Conservation (phyloP, 2,888 invertebrate genomes). For the Listrodromus nycthemerus region DNA sequence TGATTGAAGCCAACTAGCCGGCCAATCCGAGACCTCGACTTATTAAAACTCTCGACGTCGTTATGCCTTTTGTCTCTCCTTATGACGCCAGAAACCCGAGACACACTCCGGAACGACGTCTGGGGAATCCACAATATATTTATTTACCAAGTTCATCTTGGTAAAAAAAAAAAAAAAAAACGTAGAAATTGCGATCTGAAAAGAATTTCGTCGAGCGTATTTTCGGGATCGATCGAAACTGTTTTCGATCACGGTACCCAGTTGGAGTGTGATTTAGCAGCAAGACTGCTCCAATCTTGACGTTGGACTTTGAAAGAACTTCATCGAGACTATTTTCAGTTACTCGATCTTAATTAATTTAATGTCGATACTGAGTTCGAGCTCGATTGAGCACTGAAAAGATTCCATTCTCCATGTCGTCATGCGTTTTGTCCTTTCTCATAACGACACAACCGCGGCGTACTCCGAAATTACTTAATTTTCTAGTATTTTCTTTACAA, state of each 20-base stretch:
- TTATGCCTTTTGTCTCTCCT: slow-evolving; percentile 82
- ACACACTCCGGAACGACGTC: slow-evolving; percentile 38
- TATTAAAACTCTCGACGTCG: slow-evolving; percentile 82
- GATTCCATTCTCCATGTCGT: slow-evolving; percentile 75
- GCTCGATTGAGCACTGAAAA: too few species aligned
- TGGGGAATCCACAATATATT: slow-evolving; percentile 16
- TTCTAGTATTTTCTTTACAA: not conserved
- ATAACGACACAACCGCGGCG: slow-evolving; percentile 68
- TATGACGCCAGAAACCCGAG: slow-evolving; percentile 71
- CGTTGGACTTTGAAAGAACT: too few species aligned
- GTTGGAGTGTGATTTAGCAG: too few species aligned
- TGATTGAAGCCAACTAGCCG: slow-evolving; percentile 83
- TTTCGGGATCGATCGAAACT: not conserved
- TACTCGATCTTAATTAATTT: too few species aligned
- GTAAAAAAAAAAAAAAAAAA: too few species aligned
- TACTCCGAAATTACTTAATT: slow-evolving; percentile 34
- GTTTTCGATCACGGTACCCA: too few species aligned
- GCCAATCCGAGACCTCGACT: slow-evolving; percentile 80
- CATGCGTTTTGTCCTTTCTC: slow-evolving; percentile 82
- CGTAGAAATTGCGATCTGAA: not conserved
- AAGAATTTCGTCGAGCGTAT: not conserved
- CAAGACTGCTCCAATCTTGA: too few species aligned
- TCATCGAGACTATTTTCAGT: not conserved
- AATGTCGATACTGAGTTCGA: too few species aligned
- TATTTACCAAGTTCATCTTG: not conserved